Evolutionary conservation across 37 sponge, comb jelly and placozoan species (phyloP).

Genomic region (Petrosia ficiformis): DNA sequence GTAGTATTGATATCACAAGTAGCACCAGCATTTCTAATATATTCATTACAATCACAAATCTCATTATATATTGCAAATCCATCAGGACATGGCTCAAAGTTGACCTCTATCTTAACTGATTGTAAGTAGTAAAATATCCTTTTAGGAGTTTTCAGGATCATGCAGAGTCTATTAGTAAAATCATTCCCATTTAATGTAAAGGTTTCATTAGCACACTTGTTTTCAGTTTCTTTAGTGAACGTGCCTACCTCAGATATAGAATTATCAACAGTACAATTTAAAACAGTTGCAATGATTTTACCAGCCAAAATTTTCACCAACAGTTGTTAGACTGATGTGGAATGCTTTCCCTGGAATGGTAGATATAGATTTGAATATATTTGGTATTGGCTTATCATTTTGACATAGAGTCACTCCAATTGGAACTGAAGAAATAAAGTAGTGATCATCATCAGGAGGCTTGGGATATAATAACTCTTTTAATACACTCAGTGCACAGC

Average conservation of each 20-base stretch:
- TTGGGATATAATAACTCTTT: neutral
- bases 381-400: neutral
- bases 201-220: neutral
- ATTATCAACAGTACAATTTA: neutral
- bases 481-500: neutral
- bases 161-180: no score
- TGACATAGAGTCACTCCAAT: neutral
- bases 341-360: neutral
- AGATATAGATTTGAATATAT: neutral
- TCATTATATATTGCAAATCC: neutral
- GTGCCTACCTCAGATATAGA: neutral
- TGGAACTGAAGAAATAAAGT: neutral
- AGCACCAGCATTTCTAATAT: neutral
- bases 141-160: no score
- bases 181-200: neutral
- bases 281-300: neutral
- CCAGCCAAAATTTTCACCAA: neutral
- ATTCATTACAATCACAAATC: constrained; percentile 1
- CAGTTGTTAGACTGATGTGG: neutral
- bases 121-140: neutral
- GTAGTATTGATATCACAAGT: neutral
- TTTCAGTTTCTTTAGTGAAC: neutral
- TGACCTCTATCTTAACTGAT: neutral
- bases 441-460: neutral
- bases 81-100: neutral